A percentile compares a stretch with the other conserved stretches of the same genome.
Evolutionary conservation across 1,140 invertebrate genomes (phyloP).

Genomic region (Aricia agestis): DNA sequence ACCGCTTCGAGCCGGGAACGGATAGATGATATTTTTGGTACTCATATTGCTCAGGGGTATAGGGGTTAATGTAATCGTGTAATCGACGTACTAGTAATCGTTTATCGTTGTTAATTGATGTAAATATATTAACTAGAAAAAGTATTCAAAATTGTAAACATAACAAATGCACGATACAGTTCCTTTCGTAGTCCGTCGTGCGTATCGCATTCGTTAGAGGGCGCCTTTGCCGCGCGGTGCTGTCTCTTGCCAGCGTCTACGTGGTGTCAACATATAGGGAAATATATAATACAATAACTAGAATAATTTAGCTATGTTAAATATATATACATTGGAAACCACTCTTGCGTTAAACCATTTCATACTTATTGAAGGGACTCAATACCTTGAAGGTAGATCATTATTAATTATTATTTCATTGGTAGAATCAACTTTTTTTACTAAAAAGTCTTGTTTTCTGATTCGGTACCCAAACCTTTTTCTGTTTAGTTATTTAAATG

Average conservation of each 20-base stretch:
- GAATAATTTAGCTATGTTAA: slow-evolving; percentile 36
- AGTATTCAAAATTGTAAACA: slow-evolving; percentile 63
- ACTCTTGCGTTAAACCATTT: slow-evolving; percentile 38
- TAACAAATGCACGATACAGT: slow-evolving; percentile 71
- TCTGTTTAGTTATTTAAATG: neutral
- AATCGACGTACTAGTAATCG: slow-evolving; percentile 43
- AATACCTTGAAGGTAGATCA: slow-evolving; percentile 1
- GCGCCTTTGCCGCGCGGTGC: slow-evolving; percentile 40
- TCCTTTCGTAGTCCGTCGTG: slow-evolving; percentile 70
- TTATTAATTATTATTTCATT: slow-evolving; percentile 2
- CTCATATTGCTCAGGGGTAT: slow-evolving; percentile 64
- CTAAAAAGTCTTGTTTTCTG: slow-evolving; percentile 23
- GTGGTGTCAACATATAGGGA: slow-evolving; percentile 39
- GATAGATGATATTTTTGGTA: slow-evolving; percentile 69
- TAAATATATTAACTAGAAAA: slow-evolving; percentile 56
- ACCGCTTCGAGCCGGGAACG: slow-evolving; percentile 49
- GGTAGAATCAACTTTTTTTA: slow-evolving; percentile 11
- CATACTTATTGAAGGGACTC: slow-evolving; percentile 27
- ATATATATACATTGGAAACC: slow-evolving; percentile 34
- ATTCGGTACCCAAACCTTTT: neutral
- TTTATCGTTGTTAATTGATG: slow-evolving; percentile 47
- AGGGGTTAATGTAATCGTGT: slow-evolving; percentile 35
- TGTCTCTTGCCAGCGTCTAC: slow-evolving; percentile 5
- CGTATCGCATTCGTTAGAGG: slow-evolving; percentile 56
- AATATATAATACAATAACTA: slow-evolving; percentile 60